phyloP scores from a whole-genome alignment of 2,888 invertebrate species.

The Acanthosepion pharaonis region DNA sequence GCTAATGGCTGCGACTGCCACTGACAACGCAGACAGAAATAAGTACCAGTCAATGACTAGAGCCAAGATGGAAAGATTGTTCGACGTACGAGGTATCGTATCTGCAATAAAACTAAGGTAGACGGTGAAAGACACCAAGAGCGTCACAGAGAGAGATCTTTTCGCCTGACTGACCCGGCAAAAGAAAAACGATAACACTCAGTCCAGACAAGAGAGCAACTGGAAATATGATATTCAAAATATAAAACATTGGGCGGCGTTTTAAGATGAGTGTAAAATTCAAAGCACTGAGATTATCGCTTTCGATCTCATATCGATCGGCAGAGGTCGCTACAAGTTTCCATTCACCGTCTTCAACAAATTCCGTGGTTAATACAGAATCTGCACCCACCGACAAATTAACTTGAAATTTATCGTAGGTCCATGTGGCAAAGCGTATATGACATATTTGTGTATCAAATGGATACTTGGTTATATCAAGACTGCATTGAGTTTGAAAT shows the following conservation, averaged over 20 bases:
- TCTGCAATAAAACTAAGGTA: not conserved
- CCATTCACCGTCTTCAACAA: not conserved
- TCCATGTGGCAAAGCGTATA: not conserved
- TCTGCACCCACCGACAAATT: not conserved
- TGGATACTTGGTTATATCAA: not conserved
- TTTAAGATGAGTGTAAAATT: not conserved
- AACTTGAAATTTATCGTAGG: not conserved
- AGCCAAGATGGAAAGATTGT: not conserved
- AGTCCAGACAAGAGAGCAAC: not conserved
- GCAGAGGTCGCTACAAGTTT: not conserved
- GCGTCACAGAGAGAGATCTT: conserved; percentile 33
- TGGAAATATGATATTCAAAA: not conserved
- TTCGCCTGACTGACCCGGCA: not conserved
- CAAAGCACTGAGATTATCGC: conserved; percentile 1
- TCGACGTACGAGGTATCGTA: not conserved
- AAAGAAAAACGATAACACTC: not conserved
- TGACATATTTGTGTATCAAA: not conserved
- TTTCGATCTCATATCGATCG: not conserved
- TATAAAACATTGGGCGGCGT: not conserved
- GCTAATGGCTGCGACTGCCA: not conserved
- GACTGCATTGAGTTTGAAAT: not conserved
- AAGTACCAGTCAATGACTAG: not conserved
- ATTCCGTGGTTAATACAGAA: not conserved
- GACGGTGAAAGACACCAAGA: not conserved
- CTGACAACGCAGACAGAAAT: not conserved